Base-by-base conservation (phyloP, 2,113 vertebrate genomes). In the Thomomys bottae region DNA sequence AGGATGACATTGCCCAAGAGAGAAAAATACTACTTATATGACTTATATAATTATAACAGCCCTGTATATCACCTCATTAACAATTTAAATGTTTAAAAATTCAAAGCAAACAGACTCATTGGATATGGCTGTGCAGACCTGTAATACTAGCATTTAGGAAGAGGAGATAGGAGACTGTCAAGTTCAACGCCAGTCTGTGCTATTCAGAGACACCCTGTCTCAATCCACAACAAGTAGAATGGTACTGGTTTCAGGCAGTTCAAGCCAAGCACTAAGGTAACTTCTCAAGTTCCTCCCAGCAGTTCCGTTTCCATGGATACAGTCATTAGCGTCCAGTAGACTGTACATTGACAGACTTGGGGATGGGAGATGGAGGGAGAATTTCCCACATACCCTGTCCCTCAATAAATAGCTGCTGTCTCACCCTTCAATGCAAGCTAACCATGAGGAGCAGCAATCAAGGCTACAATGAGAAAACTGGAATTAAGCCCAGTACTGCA, bases 401-500 rank as follows among this genome's bases (percentile, higher is more conserved):
- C 30, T 40, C 17, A 32, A 21, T 14, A 63, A 1, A 12, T 2
- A 24, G 23, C 1, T 0, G 12, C 8, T 1, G 36, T 63, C 21
- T 49, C 32, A n/a, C 40, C 17, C 66, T 81, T 75, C 77, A 54
- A 10, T 20, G 80, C 18, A 28, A 42, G 12, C 45, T 91, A 72
- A 45, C 23, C 57, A 21, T 7, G 21, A 75, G n/a, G 21, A 14
- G 57, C 70, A 68, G 18, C 75, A 64, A 9, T 10, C 61, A 89
- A 89, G 64, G 54, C 21, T 28, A 10, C 28, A 28, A 34, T 21
- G 73, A 38, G 70, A 72, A 87, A 91, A 54, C 38, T 85, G 77
- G 92, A 91, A 42, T 20, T 72, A 64, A 84, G 93, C 77, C 86
- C 68, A 38, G 82, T 6, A 64, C 32, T 76, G 82, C 89, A 63